phyloP scores from a whole-genome alignment of 2,888 invertebrate species.

The Ernsta delagoae region DNA sequence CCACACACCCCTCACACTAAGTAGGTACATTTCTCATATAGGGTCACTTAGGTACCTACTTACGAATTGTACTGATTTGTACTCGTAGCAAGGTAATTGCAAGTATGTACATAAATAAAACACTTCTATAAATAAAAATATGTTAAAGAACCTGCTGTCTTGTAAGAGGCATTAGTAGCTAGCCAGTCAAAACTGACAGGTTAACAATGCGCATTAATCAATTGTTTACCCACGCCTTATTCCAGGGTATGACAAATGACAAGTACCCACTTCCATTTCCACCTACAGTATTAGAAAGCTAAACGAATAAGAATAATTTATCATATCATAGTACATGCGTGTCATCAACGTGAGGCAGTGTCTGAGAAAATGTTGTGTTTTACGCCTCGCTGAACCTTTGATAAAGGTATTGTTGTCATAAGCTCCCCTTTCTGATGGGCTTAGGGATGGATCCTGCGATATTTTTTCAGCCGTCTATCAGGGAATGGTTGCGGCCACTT shows the following conservation, averaged over 20 bases:
- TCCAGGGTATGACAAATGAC: too few relatives aligned
- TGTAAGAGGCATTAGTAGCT: not conserved
- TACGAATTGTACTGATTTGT: too few relatives aligned
- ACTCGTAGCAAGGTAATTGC: too few relatives aligned
- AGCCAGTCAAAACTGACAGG: constrained; percentile 1
- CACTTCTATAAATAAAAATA: not conserved
- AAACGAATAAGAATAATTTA: constrained; percentile 60
- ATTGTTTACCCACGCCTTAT: constrained; percentile 9
- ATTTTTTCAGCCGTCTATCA: constrained; percentile 28
- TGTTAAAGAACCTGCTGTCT: not conserved
- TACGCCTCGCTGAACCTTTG: constrained; percentile 48
- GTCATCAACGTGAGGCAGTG: constrained; percentile 47
- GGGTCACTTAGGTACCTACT: too few relatives aligned
- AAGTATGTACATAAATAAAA: too few relatives aligned
- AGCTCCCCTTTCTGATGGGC: constrained; percentile 41
- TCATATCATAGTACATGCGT: constrained; percentile 59
- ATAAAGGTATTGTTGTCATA: constrained; percentile 45
- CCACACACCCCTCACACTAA: too few relatives aligned
- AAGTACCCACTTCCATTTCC: too few relatives aligned
- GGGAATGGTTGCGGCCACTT: constrained; percentile 23
- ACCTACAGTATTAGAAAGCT: constrained; percentile 28
- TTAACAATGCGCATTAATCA: constrained; percentile 5
- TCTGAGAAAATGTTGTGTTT: constrained; percentile 56
- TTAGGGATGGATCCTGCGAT: constrained; percentile 24
- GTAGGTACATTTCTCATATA: too few relatives aligned